A percentile compares a stretch with the other conserved stretches of the same genome.
Evolutionary conservation across 2,797 vertebrate species (phyloP).

Genomic region (Enteromius argenteus): DNA sequence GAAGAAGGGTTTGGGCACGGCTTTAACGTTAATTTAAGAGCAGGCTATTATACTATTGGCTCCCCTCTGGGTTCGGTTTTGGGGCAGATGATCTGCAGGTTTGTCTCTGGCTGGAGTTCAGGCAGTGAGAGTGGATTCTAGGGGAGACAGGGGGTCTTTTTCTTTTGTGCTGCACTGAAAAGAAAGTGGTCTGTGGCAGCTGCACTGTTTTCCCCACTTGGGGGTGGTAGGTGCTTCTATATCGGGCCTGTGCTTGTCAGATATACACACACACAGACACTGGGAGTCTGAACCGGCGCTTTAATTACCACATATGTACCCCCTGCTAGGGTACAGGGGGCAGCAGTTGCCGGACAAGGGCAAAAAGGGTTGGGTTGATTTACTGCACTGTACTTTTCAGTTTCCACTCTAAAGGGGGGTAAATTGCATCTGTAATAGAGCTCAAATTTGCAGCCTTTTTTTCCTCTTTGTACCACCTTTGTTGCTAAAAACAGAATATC

Average conservation of each 20-base stretch:
- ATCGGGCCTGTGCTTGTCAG: conserved; percentile 70
- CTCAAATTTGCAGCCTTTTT: conserved; percentile 32
- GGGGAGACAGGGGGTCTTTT: conserved; percentile 76
- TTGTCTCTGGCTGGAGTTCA: conserved; percentile 33
- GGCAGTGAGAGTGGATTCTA: conserved; percentile 66
- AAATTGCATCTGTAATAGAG: conserved; percentile 26
- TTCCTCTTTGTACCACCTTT: not conserved
- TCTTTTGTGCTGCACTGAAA: conserved; percentile 80
- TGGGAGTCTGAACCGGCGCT: conserved; percentile 76
- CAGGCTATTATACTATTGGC: conserved; percentile 32
- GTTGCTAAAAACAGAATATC: not conserved
- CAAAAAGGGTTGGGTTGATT: conserved; percentile 67
- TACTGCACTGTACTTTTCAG: conserved; percentile 45
- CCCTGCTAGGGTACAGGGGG: conserved; percentile 58
- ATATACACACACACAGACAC: conserved; percentile 67
- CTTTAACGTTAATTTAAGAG: conserved; percentile 53
- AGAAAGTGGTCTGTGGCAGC: conserved; percentile 82
- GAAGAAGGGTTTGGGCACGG: conserved; percentile 21
- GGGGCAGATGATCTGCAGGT: conserved; percentile 36
- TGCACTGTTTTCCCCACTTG: conserved; percentile 94
- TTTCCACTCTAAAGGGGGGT: conserved; percentile 25
- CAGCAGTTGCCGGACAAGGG: conserved; percentile 76
- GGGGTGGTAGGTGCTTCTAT: conserved; percentile 95
- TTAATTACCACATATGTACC: conserved; percentile 79
- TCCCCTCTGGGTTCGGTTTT: conserved; percentile 38